Conservation (phyloP, 2,888 invertebrate genomes). For the Marasmarcha lunaedactyla region DNA sequence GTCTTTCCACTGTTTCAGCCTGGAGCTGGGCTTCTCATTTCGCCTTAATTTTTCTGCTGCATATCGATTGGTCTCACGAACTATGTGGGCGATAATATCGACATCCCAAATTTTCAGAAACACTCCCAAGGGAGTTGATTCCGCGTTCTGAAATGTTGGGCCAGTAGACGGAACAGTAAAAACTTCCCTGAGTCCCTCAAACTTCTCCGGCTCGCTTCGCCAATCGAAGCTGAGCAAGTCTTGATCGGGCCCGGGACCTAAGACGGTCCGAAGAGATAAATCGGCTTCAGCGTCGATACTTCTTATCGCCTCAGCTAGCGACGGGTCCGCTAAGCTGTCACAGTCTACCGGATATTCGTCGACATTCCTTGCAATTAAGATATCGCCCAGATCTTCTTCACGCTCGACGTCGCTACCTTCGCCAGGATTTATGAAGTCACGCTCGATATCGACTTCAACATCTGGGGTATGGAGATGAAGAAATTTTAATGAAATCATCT, state of each 20-base stretch:
- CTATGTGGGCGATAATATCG: constrained; percentile 10
- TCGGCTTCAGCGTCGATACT: constrained; percentile 4
- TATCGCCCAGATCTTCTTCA: constrained; percentile 4
- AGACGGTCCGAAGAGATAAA: constrained; percentile 3
- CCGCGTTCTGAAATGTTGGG: constrained; percentile 9
- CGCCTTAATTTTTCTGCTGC: constrained; percentile 1
- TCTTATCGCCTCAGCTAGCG: constrained; percentile 3
- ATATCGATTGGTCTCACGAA: constrained; percentile 13
- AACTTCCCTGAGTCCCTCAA: constrained; percentile 9
- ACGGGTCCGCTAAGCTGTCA: not conserved
- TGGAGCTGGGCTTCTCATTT: constrained; percentile 1
- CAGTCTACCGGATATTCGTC: constrained; percentile 1
- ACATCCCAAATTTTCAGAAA: constrained; percentile 13
- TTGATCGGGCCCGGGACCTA: constrained; percentile 3
- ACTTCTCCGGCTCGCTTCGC: not conserved
- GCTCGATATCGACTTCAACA: constrained; percentile 8
- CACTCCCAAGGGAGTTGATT: constrained; percentile 5
- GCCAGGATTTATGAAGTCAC: constrained; percentile 7
- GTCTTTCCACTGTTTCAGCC: not conserved
- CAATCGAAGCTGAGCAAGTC: not conserved
- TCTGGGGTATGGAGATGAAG: constrained; percentile 6
- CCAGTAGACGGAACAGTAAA: constrained; percentile 10
- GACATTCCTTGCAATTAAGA: not conserved
- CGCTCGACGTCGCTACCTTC: constrained; percentile 8
- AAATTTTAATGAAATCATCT: constrained; percentile 6